Percentiles rank a stretch among this genome's conserved stretches.
phyloP scores from a whole-genome alignment of 2,797 vertebrate species.

The Zonotrichia albicollis region DNA sequence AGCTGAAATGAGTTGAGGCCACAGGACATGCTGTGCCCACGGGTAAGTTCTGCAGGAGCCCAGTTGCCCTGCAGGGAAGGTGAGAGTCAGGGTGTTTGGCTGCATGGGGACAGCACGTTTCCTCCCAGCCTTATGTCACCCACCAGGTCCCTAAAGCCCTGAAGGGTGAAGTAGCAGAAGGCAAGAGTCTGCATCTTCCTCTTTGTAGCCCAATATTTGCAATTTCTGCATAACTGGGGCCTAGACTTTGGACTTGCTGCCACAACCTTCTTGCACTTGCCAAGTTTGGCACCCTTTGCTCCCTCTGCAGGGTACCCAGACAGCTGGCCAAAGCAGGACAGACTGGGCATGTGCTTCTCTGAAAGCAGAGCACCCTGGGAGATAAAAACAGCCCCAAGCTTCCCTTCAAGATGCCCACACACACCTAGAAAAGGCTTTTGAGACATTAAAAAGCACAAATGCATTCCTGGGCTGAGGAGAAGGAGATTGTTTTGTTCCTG shows the following conservation, averaged over 20 bases:
- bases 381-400: background rate
- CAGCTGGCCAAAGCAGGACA: background rate
- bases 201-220: background rate
- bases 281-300: background rate
- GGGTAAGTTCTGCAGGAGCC: background rate
- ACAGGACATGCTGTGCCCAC: background rate
- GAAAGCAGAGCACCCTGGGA: background rate
- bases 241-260: background rate
- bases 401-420: background rate
- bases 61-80: background rate
- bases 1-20: background rate
- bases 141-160: background rate
- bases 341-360: background rate
- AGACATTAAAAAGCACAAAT: background rate
- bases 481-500: background rate
- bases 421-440: background rate
- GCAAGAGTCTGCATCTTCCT: background rate
- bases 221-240: background rate
- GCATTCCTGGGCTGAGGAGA: background rate
- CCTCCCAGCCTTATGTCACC: background rate
- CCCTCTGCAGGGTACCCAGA: background rate
- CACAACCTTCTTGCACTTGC: background rate
- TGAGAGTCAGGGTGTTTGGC: background rate
- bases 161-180: background rate
- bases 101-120: background rate